These are phyloP conservation scores for Clangula hyemalis DNA, from an alignment of 2,797 vertebrate genomes.

Conservation along the genomic window DNA sequence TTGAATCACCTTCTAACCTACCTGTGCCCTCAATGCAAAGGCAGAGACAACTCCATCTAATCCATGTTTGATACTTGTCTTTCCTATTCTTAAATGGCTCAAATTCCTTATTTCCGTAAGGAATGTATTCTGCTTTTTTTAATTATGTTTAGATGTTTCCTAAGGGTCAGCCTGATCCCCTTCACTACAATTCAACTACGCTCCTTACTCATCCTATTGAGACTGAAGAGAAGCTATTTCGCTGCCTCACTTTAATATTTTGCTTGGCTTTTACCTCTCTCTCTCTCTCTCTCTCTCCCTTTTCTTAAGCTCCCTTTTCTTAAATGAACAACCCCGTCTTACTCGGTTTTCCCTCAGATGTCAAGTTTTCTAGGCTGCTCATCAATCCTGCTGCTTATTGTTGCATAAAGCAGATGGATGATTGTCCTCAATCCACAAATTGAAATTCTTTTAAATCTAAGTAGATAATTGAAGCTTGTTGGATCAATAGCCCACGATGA, in stretches of 20 bases:
- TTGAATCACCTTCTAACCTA: neutral
- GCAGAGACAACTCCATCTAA: neutral
- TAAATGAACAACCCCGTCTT: neutral
- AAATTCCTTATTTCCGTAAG: neutral
- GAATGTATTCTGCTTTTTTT: neutral
- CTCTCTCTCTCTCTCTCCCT: neutral
- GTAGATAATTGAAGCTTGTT: constrained; percentile 48
- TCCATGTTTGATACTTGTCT: neutral
- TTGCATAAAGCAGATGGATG: constrained; percentile 14
- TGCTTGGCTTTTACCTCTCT: neutral
- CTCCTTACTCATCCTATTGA: neutral
- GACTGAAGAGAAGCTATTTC: neutral
- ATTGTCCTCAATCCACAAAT: constrained; percentile 31
- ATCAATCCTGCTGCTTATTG: neutral
- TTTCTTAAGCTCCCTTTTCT: neutral
- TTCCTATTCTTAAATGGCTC: neutral
- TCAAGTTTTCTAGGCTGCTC: neutral
- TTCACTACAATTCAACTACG: neutral
- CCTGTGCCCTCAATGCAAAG: neutral
- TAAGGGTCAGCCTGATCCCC: neutral
- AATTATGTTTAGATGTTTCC: neutral
- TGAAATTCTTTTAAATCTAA: constrained; percentile 19
- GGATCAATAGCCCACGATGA: constrained; percentile 55
- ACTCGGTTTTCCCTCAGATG: neutral
- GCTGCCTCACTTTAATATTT: neutral